These are phyloP conservation scores for Drosophila kanapiae DNA, from an alignment of 1,140 invertebrate genomes.

Conservation along the genomic window DNA sequence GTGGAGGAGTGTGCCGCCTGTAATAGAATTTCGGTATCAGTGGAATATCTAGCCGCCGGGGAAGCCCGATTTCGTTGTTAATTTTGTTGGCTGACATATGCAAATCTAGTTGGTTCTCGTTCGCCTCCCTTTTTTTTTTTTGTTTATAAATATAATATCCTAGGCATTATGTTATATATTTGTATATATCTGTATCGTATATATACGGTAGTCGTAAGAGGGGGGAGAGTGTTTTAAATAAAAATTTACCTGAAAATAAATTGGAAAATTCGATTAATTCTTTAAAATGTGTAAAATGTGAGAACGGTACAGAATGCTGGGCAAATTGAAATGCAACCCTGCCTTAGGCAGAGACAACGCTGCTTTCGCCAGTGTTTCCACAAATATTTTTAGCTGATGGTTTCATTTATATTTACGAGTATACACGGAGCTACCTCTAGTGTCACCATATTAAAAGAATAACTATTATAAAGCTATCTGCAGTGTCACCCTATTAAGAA, in stretches of 20 bases:
- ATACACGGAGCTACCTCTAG: too few relatives aligned
- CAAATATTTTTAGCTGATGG: too few relatives aligned
- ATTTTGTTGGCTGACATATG: conserved; percentile 12
- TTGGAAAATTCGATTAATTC: too few relatives aligned
- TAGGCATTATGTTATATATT: conserved; percentile 26
- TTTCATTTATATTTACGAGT: too few relatives aligned
- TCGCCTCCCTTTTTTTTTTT: conserved; percentile 21
- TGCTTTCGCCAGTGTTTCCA: too few relatives aligned
- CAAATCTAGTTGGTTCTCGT: conserved; percentile 28
- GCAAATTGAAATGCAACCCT: too few relatives aligned
- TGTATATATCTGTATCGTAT: conserved; percentile 23
- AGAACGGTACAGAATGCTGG: too few relatives aligned
- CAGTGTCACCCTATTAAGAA: too few relatives aligned
- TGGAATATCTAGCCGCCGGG: conserved; percentile 19
- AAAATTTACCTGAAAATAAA: conserved; percentile 22
- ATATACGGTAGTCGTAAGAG: conserved; percentile 24
- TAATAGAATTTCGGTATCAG: conserved; percentile 2
- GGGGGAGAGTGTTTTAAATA: conserved; percentile 28
- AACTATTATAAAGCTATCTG: too few relatives aligned
- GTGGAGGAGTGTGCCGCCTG: background rate
- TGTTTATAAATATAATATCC: conserved; percentile 18
- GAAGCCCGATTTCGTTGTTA: conserved; percentile 25
- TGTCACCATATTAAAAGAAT: too few relatives aligned
- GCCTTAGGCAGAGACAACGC: too few relatives aligned
- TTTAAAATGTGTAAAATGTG: too few relatives aligned